phyloP scores from a whole-genome alignment of 2,888 invertebrate genomes.

The Mycogona germanica region DNA sequence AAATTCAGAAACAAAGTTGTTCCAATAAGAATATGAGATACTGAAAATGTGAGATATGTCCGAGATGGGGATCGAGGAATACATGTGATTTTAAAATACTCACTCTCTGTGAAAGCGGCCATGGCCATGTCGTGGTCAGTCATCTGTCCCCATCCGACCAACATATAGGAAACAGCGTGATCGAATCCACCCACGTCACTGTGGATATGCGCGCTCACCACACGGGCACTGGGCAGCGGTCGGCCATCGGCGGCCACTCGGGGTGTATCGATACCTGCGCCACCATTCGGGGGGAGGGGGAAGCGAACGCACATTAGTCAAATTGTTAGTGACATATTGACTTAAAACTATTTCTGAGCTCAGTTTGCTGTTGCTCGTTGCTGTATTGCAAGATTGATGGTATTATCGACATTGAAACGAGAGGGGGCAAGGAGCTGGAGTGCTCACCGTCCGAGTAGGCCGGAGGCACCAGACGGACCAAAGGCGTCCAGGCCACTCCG shows the following conservation, averaged over 20 bases:
- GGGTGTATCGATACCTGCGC: conserved; percentile 42
- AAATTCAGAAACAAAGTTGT: too few species aligned
- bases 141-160: conserved; percentile 89
- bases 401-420: too few species aligned
- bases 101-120: conserved; percentile 25
- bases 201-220: conserved; percentile 82
- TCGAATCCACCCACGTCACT: conserved; percentile 79
- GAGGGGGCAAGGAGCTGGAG: too few species aligned
- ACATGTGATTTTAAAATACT: conserved; percentile 14
- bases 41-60: background rate
- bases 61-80: background rate
- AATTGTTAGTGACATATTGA: too few species aligned
- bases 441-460: conserved; percentile 28
- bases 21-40: background rate
- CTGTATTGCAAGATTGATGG: too few species aligned
- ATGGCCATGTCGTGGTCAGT: conserved; percentile 74
- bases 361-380: too few species aligned
- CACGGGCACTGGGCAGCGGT: conserved; percentile 62
- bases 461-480: conserved; percentile 27
- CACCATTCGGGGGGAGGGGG: background rate
- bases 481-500: conserved; percentile 31
- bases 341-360: too few species aligned
- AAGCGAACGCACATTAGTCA: too few species aligned
- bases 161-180: conserved; percentile 85
- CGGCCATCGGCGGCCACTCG: conserved; percentile 64